phyloP scores from a whole-genome alignment of 2,113 vertebrate species.

The Oreocharis arfaki region DNA sequence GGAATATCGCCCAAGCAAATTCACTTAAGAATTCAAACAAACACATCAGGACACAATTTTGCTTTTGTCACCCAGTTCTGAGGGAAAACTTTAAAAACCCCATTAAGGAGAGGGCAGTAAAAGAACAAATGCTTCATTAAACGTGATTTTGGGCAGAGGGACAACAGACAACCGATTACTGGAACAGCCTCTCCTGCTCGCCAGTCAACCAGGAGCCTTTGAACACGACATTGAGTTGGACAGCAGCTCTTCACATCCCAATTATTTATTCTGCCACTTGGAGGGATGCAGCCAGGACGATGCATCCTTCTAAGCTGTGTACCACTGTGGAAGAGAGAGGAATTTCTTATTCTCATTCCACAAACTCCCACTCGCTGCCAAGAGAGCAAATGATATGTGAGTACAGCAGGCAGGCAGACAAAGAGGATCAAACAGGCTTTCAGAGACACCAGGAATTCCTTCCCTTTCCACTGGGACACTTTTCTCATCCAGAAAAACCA shows the following conservation, averaged over 20 bases:
- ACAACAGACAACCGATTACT: neutral
- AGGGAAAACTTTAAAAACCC: neutral
- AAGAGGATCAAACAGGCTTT: neutral
- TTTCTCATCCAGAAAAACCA: neutral
- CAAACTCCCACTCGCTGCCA: neutral
- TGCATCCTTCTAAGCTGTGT: neutral
- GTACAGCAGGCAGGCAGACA: neutral
- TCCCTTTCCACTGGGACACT: neutral
- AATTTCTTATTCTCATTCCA: neutral
- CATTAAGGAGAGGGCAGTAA: neutral
- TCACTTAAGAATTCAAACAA: constrained; percentile 42
- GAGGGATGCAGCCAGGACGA: neutral
- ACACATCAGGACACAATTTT: constrained; percentile 19
- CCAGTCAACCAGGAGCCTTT: neutral
- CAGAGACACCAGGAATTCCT: neutral
- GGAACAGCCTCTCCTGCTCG: neutral
- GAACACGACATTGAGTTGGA: neutral
- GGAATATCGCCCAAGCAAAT: constrained; percentile 41
- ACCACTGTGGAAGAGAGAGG: neutral
- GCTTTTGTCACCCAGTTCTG: constrained; percentile 24
- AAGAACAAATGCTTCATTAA: constrained; percentile 34
- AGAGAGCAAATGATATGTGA: neutral
- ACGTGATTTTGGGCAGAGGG: neutral
- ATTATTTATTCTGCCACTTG: neutral
- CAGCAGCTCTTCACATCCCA: neutral